phyloP scores from a whole-genome alignment of 2,888 invertebrate genomes.

The Acanthopleura granulata region DNA sequence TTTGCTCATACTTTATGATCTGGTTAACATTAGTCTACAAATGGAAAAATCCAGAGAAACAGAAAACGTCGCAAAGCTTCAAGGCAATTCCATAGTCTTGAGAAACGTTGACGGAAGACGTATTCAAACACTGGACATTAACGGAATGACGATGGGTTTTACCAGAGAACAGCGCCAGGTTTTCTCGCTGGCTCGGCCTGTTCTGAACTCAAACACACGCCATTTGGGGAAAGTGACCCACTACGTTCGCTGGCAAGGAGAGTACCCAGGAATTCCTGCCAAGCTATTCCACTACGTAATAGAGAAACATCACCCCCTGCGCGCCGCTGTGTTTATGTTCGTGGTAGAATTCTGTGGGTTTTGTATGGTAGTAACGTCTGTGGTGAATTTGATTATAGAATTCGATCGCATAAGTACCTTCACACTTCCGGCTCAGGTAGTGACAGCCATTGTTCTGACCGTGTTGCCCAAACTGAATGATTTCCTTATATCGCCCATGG shows the following conservation, averaged over 20 bases:
- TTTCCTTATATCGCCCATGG: not conserved
- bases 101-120: not conserved
- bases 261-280: not conserved
- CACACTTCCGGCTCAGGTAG: not conserved
- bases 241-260: not conserved
- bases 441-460: not conserved
- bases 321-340: not conserved
- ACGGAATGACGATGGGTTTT: not conserved
- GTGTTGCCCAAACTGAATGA: not conserved
- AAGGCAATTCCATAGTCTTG: not conserved
- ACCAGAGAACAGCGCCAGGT: not conserved
- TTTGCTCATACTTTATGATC: not conserved
- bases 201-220: not conserved
- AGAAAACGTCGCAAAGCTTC: not conserved
- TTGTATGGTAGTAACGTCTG: not conserved
- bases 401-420: not conserved
- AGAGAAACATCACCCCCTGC: not conserved
- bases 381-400: not conserved
- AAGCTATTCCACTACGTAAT: not conserved
- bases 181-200: not conserved
- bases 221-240: not conserved
- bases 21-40: not conserved
- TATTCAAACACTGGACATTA: not conserved
- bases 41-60: not conserved
- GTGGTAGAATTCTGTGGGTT: not conserved